These are phyloP conservation scores for Anguilla rostrata DNA, from an alignment of 2,113 vertebrate genomes.

Conservation along the genomic window DNA sequence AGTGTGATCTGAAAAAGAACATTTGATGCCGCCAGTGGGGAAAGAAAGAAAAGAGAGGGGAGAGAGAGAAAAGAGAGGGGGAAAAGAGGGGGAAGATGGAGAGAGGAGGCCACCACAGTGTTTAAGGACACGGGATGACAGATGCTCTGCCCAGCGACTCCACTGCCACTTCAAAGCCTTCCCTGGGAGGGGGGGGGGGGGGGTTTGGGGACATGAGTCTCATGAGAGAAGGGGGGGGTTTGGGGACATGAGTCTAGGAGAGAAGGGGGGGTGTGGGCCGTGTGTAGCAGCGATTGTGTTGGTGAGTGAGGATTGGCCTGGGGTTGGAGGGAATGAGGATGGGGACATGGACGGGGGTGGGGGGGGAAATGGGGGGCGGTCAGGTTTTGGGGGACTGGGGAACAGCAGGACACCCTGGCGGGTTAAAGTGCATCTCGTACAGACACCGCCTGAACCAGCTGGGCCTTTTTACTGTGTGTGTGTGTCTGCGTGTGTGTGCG, in stretches of 20 bases:
- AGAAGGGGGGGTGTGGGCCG: background rate
- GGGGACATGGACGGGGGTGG: background rate
- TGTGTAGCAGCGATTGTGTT: too few relatives aligned
- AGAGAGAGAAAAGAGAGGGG: slow-evolving; percentile 19
- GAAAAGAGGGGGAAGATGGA: background rate
- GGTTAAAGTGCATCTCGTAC: too few relatives aligned
- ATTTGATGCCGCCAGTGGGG: slow-evolving; percentile 16
- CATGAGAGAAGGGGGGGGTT: background rate
- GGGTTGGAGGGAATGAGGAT: background rate
- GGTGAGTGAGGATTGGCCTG: too few relatives aligned
- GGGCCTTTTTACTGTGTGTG: too few relatives aligned
- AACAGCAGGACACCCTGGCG: too few relatives aligned
- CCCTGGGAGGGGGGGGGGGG: background rate
- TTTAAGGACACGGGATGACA: background rate
- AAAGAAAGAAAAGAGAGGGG: slow-evolving; percentile 22
- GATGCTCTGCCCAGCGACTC: slow-evolving; percentile 7
- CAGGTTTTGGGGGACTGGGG: too few relatives aligned
- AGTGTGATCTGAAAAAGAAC: background rate
- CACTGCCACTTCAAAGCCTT: slow-evolving; percentile 21
- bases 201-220: background rate
- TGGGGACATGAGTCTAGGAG: background rate
- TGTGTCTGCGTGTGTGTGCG: slow-evolving; percentile 39
- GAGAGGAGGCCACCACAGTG: background rate
- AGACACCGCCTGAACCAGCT: background rate
- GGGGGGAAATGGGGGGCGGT: background rate